These are phyloP conservation scores for Larimichthys crocea DNA, from an alignment of 2,113 vertebrate species.

Conservation along the genomic window DNA sequence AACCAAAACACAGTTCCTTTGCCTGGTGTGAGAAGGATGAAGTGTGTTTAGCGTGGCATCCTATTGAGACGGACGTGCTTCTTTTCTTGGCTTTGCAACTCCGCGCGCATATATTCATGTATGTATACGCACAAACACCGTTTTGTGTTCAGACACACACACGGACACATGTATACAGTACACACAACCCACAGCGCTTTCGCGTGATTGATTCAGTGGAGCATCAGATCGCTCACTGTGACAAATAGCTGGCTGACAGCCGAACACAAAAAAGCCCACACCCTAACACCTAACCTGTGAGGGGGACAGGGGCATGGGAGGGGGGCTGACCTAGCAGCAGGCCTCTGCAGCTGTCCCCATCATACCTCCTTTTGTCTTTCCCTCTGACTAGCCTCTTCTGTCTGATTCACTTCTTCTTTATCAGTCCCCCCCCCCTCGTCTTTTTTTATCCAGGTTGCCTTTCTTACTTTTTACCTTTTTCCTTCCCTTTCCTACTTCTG, in stretches of 20 bases:
- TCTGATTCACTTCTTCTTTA: constrained; percentile 45
- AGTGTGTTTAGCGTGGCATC: constrained; percentile 47
- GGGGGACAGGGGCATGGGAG: constrained; percentile 52
- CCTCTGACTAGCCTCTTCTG: constrained; percentile 22
- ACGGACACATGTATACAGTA: constrained; percentile 63
- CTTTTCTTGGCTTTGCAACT: constrained; percentile 27
- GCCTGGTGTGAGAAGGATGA: constrained; percentile 57
- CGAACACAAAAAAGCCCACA: constrained; percentile 79
- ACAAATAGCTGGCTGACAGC: constrained; percentile 84
- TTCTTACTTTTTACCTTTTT: constrained; percentile 54
- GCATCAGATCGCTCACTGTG: constrained; percentile 84
- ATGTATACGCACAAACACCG: constrained; percentile 54
- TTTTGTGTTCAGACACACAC: constrained; percentile 59
- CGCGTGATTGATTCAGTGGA: constrained; percentile 82
- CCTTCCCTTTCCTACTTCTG: constrained; percentile 39
- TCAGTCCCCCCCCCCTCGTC: constrained; percentile 12
- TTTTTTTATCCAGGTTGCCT: constrained; percentile 24
- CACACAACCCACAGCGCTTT: constrained; percentile 60
- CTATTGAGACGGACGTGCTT: constrained; percentile 47
- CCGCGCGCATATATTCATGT: constrained; percentile 55
- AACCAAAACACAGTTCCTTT: constrained; percentile 18
- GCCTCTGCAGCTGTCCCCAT: constrained; percentile 64
- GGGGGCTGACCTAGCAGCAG: constrained; percentile 74
- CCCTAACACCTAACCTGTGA: constrained; percentile 84
- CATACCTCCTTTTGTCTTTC: constrained; percentile 44